These are phyloP conservation scores for Columbina picui DNA, from an alignment of 2,113 vertebrate species.

Conservation along the genomic window DNA sequence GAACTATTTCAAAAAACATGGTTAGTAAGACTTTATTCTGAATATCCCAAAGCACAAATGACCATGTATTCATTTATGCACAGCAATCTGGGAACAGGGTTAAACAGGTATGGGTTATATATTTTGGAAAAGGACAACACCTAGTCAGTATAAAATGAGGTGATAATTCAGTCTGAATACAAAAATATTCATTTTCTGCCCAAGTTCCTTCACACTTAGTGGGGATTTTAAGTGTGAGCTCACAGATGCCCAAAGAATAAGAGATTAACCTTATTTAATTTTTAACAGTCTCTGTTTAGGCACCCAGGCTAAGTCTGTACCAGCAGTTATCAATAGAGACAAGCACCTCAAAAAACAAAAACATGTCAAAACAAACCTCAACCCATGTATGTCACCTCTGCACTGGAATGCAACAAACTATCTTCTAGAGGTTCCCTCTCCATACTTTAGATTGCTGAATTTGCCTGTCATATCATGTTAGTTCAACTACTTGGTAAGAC, in stretches of 20 bases:
- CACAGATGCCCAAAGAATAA: not conserved
- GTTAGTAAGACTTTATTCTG: not conserved
- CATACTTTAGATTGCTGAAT: not conserved
- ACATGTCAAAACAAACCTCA: not conserved
- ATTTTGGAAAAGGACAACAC: not conserved
- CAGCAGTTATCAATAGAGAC: not conserved
- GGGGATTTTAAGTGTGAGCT: not conserved
- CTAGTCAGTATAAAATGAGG: not conserved
- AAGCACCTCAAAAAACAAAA: not conserved
- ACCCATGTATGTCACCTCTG: not conserved
- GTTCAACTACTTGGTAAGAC: not conserved
- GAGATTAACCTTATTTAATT: not conserved
- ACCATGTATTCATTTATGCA: not conserved
- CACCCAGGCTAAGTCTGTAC: not conserved
- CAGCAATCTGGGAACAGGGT: not conserved
- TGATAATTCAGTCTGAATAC: not conserved
- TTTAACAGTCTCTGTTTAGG: not conserved
- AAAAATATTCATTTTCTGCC: not conserved
- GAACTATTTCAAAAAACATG: not conserved
- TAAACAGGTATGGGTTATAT: not conserved
- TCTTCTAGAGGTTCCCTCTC: not conserved
- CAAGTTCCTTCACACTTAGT: not conserved
- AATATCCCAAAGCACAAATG: not conserved
- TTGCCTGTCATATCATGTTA: not conserved
- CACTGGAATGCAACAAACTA: not conserved